phyloP scores from a whole-genome alignment of 2,113 vertebrate species.

The Marmota flaviventris region DNA sequence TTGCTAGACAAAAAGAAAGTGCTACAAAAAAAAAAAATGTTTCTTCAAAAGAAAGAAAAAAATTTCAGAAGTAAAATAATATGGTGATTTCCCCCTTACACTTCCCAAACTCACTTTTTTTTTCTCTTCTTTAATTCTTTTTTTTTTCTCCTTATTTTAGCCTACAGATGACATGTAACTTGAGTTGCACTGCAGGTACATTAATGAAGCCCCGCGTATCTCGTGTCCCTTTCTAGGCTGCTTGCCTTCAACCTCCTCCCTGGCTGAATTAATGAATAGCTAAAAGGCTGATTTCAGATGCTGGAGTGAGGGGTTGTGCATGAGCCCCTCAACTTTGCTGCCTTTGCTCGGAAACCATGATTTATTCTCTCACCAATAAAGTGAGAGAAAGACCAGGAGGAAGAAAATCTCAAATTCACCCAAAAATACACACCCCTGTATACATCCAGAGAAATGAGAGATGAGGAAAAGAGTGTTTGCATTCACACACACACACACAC shows the following conservation, averaged over 20 bases:
- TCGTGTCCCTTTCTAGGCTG: neutral
- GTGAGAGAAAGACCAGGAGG: neutral
- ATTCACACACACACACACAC: too few species aligned
- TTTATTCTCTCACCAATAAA: neutral
- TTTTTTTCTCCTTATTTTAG: neutral
- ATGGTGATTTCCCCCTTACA: neutral
- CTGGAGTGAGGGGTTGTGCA: neutral
- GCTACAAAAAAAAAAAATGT: neutral
- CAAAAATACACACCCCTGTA: neutral
- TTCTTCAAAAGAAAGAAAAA: conserved; percentile 21
- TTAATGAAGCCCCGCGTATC: neutral
- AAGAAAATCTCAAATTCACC: neutral
- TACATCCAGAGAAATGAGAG: neutral
- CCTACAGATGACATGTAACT: too few species aligned
- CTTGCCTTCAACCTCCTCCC: neutral
- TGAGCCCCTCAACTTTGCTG: neutral
- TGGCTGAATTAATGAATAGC: neutral
- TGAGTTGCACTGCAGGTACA: neutral
- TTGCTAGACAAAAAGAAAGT: neutral
- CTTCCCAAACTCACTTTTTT: neutral
- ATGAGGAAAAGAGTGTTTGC: neutral
- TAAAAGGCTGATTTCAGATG: neutral
- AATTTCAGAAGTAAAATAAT: neutral
- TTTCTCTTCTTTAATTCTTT: neutral
- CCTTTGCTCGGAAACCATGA: neutral